Conservation (phyloP, 2,113 vertebrate genomes). For the Argyrosomus japonicus region DNA sequence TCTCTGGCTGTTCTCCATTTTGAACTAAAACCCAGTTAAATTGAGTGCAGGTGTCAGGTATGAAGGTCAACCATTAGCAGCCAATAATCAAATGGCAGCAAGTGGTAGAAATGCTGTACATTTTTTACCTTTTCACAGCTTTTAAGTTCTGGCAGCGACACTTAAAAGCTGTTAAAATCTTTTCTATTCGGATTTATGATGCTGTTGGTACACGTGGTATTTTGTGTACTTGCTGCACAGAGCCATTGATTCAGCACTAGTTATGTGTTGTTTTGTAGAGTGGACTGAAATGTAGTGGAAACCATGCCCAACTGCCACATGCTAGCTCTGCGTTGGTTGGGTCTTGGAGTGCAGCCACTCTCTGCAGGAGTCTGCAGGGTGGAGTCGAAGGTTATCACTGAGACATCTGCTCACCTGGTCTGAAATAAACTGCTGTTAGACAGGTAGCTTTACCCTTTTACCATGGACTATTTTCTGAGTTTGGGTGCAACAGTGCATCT, state of each 20-base stretch:
- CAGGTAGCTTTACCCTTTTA: neutral
- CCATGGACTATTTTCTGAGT: no score
- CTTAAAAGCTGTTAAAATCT: no score
- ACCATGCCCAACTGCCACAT: no score
- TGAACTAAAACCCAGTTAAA: constrained; percentile 12
- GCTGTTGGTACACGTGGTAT: neutral
- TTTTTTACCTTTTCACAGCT: neutral
- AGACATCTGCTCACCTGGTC: neutral
- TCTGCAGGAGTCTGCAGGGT: neutral
- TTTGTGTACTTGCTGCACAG: no score
- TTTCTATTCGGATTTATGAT: neutral
- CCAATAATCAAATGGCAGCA: constrained; percentile 11
- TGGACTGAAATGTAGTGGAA: no score
- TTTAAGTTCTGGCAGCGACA: neutral
- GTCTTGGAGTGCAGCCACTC: neutral
- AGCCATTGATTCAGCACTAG: no score
- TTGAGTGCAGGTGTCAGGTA: neutral
- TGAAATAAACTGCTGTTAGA: neutral
- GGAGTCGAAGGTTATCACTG: neutral
- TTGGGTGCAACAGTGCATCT: no score
- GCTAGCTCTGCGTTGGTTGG: no score
- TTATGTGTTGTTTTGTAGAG: no score
- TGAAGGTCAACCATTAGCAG: neutral
- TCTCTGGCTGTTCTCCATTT: constrained; percentile 25
- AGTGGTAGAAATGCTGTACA: constrained; percentile 9